These are phyloP conservation scores for Pygocentrus nattereri DNA, from an alignment of 2,797 vertebrate genomes.

Conservation along the genomic window DNA sequence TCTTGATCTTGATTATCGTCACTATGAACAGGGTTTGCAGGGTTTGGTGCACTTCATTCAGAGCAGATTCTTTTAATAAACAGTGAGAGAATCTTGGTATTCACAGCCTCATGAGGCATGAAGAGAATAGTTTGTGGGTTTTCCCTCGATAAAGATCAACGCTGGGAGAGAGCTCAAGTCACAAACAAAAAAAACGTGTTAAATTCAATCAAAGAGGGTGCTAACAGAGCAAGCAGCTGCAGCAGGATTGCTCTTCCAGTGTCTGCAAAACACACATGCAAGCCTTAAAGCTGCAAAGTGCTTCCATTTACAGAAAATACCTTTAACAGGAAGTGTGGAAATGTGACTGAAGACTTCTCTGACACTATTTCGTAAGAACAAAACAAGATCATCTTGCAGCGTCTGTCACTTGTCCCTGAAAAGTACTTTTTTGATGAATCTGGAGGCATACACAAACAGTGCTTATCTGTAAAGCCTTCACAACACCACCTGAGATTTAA, in stretches of 20 bases:
- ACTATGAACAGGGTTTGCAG: no score
- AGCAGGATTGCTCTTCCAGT: not conserved
- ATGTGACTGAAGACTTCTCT: not conserved
- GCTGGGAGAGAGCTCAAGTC: not conserved
- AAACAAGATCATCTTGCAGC: not conserved
- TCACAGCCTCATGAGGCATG: not conserved
- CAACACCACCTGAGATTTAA: not conserved
- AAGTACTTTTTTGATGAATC: not conserved
- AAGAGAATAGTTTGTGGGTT: not conserved
- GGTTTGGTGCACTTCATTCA: not conserved
- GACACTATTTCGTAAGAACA: not conserved
- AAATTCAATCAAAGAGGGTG: not conserved
- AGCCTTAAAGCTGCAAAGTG: not conserved
- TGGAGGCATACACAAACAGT: not conserved
- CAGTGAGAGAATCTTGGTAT: not conserved
- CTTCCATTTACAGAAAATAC: not conserved
- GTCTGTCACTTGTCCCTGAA: not conserved
- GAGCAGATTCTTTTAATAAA: not conserved
- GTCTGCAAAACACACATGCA: not conserved
- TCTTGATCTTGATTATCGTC: not conserved
- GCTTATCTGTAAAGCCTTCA: not conserved
- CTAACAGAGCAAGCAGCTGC: not conserved
- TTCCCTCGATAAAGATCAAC: conserved; percentile 34
- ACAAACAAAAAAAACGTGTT: not conserved
- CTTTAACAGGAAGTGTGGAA: conserved; percentile 19